Base-by-base conservation (phyloP, 2,797 vertebrate species). In the Dallia pectoralis region DNA sequence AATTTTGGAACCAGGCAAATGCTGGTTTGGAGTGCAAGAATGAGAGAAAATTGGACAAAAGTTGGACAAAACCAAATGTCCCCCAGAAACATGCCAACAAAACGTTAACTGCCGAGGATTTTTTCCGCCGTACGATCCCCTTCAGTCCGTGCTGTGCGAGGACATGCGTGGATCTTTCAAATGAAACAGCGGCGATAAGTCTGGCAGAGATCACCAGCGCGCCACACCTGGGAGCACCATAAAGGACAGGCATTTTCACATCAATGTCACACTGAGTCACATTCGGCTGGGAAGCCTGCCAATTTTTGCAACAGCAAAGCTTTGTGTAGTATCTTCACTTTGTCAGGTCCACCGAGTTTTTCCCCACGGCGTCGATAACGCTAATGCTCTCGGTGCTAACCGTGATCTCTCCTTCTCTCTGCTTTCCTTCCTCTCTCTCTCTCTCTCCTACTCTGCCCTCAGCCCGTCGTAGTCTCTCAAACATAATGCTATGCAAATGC, bases 291-390 rank as follows among this genome's bases (percentile, higher is more conserved):
- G 85, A 88, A 67, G 59, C 66, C 71, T 82, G 87, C 85, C 87
- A 90, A 86, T 73, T 70, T 78, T 84, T 78, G 72, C 79, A 87
- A 76, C 77, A 87, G 78, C 84, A 79, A 84, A 87, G 69, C 88
- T 88, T 74, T 83, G 75, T 78, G 77, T 87, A 85, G 77, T 87
- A 85, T 90, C 87, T 87, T 74, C 84, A 79, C 81, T 82, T 80
- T 83, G 78, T 80, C 87, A 86, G 72, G 83, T 84, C 80, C 79
- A 78, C 77, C 71, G 53, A 59, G 77, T 76, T 84, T 71, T 61
- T 74, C 75, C 79, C 77, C 84, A 87, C 77, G 74, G 72, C 87
- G 74, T 83, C 77, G 81, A 79, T 79, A 85, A 88, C 77, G 81
- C 80, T 79, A 85, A 88, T 84, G 79, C 81, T 84, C 82, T 79